Base-by-base conservation (phyloP, 1,140 invertebrate genomes). In the Bombus balteatus region DNA sequence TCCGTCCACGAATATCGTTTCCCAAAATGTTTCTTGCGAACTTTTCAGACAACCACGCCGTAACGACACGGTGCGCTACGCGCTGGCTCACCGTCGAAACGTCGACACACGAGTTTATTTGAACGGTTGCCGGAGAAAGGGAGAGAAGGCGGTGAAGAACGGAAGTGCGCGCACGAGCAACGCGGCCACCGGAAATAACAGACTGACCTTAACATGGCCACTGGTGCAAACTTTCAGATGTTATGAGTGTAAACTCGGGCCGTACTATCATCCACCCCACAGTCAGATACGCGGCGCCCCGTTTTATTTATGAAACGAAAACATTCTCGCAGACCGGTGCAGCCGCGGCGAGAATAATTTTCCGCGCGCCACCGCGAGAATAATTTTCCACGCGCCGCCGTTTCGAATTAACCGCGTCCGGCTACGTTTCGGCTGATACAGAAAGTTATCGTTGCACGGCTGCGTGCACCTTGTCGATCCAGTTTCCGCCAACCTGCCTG, bases 291-390 rank as follows among this genome's bases (percentile, higher is more conserved):
- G 18, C 37, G 47, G 39, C 37, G 22, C 37, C 43, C 59, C 65
- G 65, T 88, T 88, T 88, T 88, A 88, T 88, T 76, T 88, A 78
- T 85, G 75, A 88, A 88, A 88, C 86, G 82, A 88, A 65, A 88
- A 66, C 62, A 88, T 68, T 74, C 74, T 66, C 68, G 41, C 73
- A 25, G 32, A 1, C 53, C 47, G 39, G 57, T 53, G 79, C 37
- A 15, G 62, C 72, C n/a, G 59, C 15, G 59, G 37, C 59, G 28
- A n/a, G 62, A 66, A 66, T 66, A 66, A 66, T 66, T 66, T 66
- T 66, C 32, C 43, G 66, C 66, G 28, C 47, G 37, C 73, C 62
- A 39, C 15, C 72, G 74, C 59, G 25, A 28, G 62, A 32, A 65
- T 65, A 65, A 65, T 65, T 65, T 65, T 65, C 32, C 65, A 43